Evolutionary conservation across 2,797 vertebrate species (phyloP).

Genomic region (Acanthornis magna): DNA sequence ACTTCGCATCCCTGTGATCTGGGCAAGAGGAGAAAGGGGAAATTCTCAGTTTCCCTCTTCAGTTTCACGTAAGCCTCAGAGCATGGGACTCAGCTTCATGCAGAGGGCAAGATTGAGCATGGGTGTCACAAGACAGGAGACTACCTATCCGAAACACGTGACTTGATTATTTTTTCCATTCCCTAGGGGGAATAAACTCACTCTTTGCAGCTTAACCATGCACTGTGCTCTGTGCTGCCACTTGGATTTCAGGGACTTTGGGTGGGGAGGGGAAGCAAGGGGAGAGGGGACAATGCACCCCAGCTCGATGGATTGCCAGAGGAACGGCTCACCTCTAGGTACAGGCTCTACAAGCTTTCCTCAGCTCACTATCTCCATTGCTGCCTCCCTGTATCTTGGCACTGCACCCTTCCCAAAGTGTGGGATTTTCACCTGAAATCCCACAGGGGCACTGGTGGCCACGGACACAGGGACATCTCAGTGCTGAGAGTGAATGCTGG

Average conservation of each 20-base stretch:
- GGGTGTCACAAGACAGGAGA: neutral
- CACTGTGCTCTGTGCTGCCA: rapidly evolving
- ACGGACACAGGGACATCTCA: neutral
- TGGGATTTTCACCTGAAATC: neutral
- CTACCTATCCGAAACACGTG: rapidly evolving
- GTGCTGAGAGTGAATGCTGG: rapidly evolving
- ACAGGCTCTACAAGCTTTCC: neutral
- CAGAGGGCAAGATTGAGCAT: neutral
- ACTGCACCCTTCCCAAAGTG: neutral
- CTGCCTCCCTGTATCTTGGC: neutral
- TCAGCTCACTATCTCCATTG: neutral
- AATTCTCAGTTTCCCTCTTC: neutral
- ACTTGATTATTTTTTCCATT: neutral
- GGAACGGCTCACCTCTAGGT: neutral
- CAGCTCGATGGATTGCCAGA: neutral
- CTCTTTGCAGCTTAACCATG: neutral
- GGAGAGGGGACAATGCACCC: neutral
- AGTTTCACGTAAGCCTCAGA: neutral
- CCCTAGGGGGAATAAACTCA: neutral
- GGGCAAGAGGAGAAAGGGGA: neutral
- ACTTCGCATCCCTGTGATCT: neutral
- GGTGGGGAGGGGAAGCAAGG: neutral
- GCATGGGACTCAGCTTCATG: neutral
- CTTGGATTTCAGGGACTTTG: neutral
- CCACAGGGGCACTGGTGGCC: neutral